phyloP scores from a whole-genome alignment of 2,888 invertebrate genomes.

The Himalopsyche anomala region DNA sequence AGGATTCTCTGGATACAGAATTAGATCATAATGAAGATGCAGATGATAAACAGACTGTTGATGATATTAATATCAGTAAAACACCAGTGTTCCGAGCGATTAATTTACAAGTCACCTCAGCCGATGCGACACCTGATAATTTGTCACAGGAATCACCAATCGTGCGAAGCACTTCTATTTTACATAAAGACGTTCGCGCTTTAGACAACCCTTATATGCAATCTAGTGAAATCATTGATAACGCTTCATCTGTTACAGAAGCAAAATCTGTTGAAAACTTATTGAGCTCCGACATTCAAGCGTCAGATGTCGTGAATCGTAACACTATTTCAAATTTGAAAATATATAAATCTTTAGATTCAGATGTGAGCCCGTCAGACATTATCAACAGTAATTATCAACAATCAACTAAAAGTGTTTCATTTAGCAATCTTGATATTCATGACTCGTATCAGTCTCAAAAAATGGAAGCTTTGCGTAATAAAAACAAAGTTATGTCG shows the following conservation, averaged over 20 bases:
- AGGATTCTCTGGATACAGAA: conserved; percentile 18
- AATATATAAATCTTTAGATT: conserved; percentile 54
- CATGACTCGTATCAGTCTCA: conserved; percentile 69
- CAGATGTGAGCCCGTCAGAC: conserved; percentile 62
- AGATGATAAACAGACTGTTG: not conserved
- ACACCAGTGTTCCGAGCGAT: not conserved
- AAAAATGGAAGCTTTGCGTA: conserved; percentile 73
- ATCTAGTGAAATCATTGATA: not conserved
- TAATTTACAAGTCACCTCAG: not conserved
- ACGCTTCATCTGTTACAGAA: not conserved
- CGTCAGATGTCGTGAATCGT: conserved; percentile 56
- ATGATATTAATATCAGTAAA: conserved; percentile 13
- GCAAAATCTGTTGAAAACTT: conserved; percentile 19
- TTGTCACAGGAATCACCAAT: not conserved
- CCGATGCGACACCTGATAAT: not conserved
- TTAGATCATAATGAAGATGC: not conserved
- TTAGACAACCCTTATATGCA: not conserved
- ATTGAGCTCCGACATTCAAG: conserved; percentile 10
- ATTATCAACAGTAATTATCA: conserved; percentile 62
- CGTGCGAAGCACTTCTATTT: not conserved
- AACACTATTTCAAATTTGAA: conserved; percentile 54
- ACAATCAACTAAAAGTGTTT: conserved; percentile 47
- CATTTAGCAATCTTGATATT: conserved; percentile 57
- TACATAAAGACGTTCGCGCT: not conserved
- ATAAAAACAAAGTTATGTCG: conserved; percentile 76